Evolutionary conservation across 2,113 vertebrate genomes (phyloP).

Genomic region (Climacteris rufus): DNA sequence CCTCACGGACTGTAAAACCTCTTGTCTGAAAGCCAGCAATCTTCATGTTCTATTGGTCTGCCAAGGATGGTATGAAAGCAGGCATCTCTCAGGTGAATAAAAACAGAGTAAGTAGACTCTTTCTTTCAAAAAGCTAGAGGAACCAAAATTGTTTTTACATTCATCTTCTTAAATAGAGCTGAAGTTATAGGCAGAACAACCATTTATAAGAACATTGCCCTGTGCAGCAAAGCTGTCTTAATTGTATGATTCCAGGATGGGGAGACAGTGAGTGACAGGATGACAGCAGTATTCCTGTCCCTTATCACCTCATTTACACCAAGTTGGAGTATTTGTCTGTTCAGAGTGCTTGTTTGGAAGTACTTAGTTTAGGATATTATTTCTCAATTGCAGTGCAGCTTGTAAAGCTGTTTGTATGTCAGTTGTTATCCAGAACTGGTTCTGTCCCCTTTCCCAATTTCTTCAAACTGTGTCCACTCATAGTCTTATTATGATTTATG

Average conservation of each 20-base stretch:
- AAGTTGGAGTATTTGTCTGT: background rate
- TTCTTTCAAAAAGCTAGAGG: background rate
- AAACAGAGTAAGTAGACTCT: background rate
- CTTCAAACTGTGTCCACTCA: background rate
- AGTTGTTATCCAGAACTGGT: background rate
- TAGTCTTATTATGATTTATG: background rate
- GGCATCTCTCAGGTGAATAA: background rate
- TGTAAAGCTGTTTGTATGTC: background rate
- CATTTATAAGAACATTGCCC: background rate
- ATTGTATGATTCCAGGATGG: background rate
- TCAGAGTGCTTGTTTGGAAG: background rate
- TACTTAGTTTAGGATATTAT: background rate
- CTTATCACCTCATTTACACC: background rate
- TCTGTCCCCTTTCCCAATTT: background rate
- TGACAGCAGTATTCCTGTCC: background rate
- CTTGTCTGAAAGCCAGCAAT: background rate
- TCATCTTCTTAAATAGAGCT: background rate
- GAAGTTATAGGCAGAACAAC: background rate
- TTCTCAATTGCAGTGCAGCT: background rate
- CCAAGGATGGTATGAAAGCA: background rate
- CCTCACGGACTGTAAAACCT: background rate
- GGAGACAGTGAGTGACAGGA: background rate
- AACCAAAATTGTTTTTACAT: background rate
- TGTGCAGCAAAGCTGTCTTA: background rate
- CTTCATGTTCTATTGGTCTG: background rate